Evolutionary conservation across 37 sponge, comb jelly and placozoan genomes (phyloP).

Genomic region (Cliona cf. orientalis): DNA sequence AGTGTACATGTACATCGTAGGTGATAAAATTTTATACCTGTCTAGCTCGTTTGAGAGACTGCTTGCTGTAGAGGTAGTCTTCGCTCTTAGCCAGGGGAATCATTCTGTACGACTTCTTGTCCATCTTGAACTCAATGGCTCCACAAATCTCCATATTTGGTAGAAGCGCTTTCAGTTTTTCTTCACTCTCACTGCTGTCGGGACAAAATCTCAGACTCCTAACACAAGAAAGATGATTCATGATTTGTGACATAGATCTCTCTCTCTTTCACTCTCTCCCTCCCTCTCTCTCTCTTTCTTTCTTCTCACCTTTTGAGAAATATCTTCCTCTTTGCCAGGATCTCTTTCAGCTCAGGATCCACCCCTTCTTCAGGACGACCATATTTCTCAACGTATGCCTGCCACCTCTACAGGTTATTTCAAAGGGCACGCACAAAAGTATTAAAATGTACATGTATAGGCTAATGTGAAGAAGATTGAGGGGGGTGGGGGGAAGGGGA

Average conservation of each 20-base stretch:
- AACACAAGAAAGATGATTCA: too few relatives aligned
- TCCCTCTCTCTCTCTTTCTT: neutral
- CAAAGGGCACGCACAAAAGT: neutral
- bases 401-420: constrained; percentile 60
- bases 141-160: constrained; percentile 61
- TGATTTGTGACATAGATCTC: neutral
- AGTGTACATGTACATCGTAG: constrained; percentile 7
- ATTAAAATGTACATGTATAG: neutral
- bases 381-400: constrained; percentile 48
- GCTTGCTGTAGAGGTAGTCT: constrained; percentile 77
- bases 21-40: constrained; percentile 51
- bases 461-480: neutral
- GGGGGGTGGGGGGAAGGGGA: neutral
- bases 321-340: constrained; percentile 31
- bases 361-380: constrained; percentile 17
- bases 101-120: constrained; percentile 77
- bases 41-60: constrained; percentile 50
- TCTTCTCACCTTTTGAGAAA: constrained; percentile 35
- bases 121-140: constrained; percentile 82
- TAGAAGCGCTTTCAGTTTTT: constrained; percentile 11
- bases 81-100: constrained; percentile 79
- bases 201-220: too few relatives aligned
- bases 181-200: constrained; percentile 29
- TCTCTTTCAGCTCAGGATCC: constrained; percentile 9
- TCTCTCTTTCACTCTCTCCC: constrained; percentile 6